Conservation (phyloP, 2,113 vertebrate species). For the Stegastes partitus region DNA sequence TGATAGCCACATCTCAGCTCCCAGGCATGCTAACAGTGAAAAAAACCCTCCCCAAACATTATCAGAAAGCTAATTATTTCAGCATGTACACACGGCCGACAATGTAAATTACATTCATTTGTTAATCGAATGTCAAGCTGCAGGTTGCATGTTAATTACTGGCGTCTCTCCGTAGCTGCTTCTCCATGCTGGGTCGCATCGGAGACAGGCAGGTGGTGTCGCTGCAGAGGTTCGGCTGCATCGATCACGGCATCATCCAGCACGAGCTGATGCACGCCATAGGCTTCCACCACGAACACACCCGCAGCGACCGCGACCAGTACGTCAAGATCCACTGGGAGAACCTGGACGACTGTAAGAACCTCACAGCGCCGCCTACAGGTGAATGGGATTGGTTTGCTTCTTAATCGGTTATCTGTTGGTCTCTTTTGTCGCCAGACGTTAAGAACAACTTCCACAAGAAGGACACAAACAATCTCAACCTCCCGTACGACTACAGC, state of each 20-base stretch:
- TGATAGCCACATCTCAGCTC: neutral
- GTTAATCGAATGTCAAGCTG: constrained; percentile 12
- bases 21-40: neutral
- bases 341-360: constrained; percentile 55
- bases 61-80: constrained; percentile 16
- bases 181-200: constrained; percentile 41
- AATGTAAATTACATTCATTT: neutral
- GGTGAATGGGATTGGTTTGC: neutral
- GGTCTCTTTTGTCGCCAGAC: constrained; percentile 10
- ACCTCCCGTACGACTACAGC: constrained; percentile 69
- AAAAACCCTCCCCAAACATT: neutral
- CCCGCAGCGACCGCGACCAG: constrained; percentile 66
- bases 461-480: constrained; percentile 56
- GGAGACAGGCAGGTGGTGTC: constrained; percentile 73
- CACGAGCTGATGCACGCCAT: constrained; percentile 78
- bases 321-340: constrained; percentile 73
- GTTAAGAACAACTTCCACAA: constrained; percentile 32
- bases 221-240: constrained; percentile 65
- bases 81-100: neutral
- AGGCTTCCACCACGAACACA: constrained; percentile 84
- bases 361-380: accelerated
- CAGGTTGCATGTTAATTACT: neutral
- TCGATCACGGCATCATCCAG: constrained; percentile 57
- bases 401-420: accelerated
- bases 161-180: constrained; percentile 55